A percentile compares a stretch with the other conserved stretches of the same genome.
Conservation (phyloP, 1,140 invertebrate genomes). For the Galleria mellonella region DNA sequence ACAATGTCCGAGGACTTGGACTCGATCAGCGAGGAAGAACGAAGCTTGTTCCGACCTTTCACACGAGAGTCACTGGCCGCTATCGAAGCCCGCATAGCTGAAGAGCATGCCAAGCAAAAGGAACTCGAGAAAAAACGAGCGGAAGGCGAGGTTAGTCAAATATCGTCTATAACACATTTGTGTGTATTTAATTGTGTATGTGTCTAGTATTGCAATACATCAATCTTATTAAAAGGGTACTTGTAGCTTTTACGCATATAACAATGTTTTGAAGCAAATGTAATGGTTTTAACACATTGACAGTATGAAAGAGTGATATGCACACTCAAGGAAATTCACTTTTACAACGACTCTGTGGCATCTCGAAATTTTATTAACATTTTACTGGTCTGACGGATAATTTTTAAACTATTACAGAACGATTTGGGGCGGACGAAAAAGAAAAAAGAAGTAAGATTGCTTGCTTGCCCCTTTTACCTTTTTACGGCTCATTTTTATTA, state of each 20-base stretch:
- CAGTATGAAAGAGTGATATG: not conserved
- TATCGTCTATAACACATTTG: not conserved
- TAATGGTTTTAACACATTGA: too few relatives aligned
- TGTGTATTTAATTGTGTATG: slow-evolving; percentile 14
- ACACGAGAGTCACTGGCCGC: slow-evolving; percentile 95
- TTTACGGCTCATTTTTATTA: slow-evolving; percentile 68
- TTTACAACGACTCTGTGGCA: slow-evolving; percentile 2
- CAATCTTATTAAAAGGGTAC: not conserved
- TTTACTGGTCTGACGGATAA: slow-evolving; percentile 44
- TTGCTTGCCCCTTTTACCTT: slow-evolving; percentile 72
- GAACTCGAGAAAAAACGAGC: slow-evolving; percentile 96
- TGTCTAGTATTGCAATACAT: slow-evolving; percentile 19
- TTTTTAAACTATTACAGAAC: slow-evolving; percentile 82
- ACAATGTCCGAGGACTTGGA: slow-evolving; percentile 92
- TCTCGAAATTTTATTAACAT: slow-evolving; percentile 1
- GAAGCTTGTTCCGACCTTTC: slow-evolving; percentile 97
- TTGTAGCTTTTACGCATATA: too few relatives aligned
- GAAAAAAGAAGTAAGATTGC: slow-evolving; percentile 95
- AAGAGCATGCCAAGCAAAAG: slow-evolving; percentile 95
- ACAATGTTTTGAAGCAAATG: too few relatives aligned
- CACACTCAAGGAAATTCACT: slow-evolving; percentile 3
- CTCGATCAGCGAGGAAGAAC: slow-evolving; percentile 93
- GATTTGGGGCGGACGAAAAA: slow-evolving; percentile 95
- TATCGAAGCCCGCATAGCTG: slow-evolving; percentile 94
- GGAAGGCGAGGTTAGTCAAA: slow-evolving; percentile 88